phyloP scores from a whole-genome alignment of 2,888 invertebrate genomes.

The Cephalotes varians region DNA sequence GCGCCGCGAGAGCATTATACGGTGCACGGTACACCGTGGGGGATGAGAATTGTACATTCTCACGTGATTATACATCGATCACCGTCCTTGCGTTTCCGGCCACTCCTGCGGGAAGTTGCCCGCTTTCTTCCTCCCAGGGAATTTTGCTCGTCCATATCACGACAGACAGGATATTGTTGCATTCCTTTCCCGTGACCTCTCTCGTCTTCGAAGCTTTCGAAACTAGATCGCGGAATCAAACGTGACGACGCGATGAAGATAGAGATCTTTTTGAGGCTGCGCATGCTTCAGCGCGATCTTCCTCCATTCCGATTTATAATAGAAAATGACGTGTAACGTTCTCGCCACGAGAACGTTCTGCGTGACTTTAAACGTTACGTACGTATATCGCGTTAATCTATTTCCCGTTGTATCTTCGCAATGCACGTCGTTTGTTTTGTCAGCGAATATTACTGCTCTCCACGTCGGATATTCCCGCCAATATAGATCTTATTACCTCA shows the following conservation, averaged over 20 bases:
- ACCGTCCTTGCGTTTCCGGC: slow-evolving; percentile 49
- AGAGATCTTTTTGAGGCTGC: background rate
- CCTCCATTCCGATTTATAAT: background rate
- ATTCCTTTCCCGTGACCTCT: slow-evolving; percentile 61
- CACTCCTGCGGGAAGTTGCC: slow-evolving; percentile 12
- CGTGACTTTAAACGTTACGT: background rate
- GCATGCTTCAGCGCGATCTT: background rate
- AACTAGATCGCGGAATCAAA: slow-evolving; percentile 8
- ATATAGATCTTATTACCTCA: slow-evolving; percentile 42
- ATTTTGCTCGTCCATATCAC: slow-evolving; percentile 52
- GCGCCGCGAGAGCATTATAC: slow-evolving; percentile 6
- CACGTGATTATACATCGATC: slow-evolving; percentile 71
- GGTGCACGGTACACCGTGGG: background rate
- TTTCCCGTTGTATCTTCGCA: background rate
- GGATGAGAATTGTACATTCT: slow-evolving; percentile 62
- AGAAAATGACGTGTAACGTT: background rate
- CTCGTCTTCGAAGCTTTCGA: background rate
- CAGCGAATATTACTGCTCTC: background rate
- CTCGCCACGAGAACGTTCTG: background rate
- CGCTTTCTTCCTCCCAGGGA: slow-evolving; percentile 25
- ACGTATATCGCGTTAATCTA: background rate
- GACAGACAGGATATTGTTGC: slow-evolving; percentile 69
- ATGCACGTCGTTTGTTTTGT: background rate
- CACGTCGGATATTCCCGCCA: background rate
- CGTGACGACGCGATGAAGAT: background rate